Conservation (phyloP, 2,888 invertebrate species). For the Acrobasis suavella region DNA sequence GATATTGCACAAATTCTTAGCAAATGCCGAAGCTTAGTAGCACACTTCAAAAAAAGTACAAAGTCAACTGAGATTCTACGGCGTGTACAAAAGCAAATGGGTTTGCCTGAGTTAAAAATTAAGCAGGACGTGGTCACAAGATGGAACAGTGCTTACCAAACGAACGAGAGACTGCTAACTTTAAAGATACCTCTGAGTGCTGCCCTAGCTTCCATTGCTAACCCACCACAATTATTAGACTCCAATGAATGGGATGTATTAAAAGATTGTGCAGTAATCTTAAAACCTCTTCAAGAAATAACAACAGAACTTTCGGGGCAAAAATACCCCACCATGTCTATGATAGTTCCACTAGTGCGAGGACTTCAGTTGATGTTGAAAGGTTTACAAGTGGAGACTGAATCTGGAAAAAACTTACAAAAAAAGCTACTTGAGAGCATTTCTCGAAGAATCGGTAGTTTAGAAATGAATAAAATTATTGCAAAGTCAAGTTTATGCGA, state of each 20-base stretch:
- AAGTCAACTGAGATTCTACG: conserved; percentile 4
- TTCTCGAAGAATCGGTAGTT: too few relatives aligned
- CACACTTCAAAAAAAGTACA: too few relatives aligned
- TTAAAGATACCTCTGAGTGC: not conserved
- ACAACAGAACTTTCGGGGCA: not conserved
- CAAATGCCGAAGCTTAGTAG: too few relatives aligned
- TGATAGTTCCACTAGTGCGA: conserved; percentile 5
- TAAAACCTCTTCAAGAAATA: not conserved
- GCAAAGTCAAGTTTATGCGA: conserved; percentile 3
- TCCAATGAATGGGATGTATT: too few relatives aligned
- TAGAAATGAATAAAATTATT: conserved; percentile 1
- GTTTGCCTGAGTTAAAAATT: not conserved
- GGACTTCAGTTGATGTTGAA: conserved; percentile 4
- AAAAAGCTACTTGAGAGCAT: too few relatives aligned
- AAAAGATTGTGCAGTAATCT: too few relatives aligned
- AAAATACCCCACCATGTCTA: not conserved
- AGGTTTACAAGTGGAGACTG: conserved; percentile 5
- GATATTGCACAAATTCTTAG: too few relatives aligned
- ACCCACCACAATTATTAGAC: too few relatives aligned
- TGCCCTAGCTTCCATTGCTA: too few relatives aligned
- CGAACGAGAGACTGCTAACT: not conserved
- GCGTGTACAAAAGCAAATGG: conserved; percentile 5
- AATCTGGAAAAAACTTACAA: conserved; percentile 4
- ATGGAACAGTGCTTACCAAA: too few relatives aligned
- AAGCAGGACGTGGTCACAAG: too few relatives aligned